Conservation (phyloP, 2,888 invertebrate species). For the Hybos culiciformis region DNA sequence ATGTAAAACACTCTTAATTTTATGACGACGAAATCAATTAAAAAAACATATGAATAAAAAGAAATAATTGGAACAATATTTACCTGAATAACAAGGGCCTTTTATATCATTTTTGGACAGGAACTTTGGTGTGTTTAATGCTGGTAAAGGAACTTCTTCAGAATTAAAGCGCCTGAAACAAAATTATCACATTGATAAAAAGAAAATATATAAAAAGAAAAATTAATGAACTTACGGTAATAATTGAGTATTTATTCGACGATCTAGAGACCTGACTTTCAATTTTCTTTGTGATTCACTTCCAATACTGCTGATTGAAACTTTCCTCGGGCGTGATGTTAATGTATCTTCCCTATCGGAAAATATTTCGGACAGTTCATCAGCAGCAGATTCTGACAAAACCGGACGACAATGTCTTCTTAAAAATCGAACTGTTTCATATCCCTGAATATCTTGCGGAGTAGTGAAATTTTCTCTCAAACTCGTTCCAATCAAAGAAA, state of each 20-base stretch:
- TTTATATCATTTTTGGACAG: constrained; percentile 28
- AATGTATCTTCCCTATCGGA: constrained; percentile 23
- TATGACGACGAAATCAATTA: too few relatives aligned
- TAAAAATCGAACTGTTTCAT: constrained; percentile 55
- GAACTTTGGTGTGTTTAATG: constrained; percentile 29
- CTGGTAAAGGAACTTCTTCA: constrained; percentile 30
- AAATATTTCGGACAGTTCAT: constrained; percentile 42
- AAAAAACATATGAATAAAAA: too few relatives aligned
- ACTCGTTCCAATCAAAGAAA: constrained; percentile 27
- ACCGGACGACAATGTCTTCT: constrained; percentile 53
- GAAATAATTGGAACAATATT: too few relatives aligned
- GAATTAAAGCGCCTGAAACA: constrained; percentile 21
- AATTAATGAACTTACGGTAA: constrained; percentile 22
- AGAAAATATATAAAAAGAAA: neutral
- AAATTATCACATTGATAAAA: constrained; percentile 1
- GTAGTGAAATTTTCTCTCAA: constrained; percentile 39
- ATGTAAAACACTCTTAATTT: too few relatives aligned
- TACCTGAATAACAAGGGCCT: constrained; percentile 34
- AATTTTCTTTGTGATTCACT: constrained; percentile 26
- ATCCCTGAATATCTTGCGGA: constrained; percentile 62
- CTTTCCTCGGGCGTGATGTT: constrained; percentile 23
- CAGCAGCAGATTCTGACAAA: constrained; percentile 48
- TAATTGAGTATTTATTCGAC: constrained; percentile 26
- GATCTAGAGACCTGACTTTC: constrained; percentile 32
- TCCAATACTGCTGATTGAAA: constrained; percentile 23